phyloP scores from a whole-genome alignment of 2,113 vertebrate genomes.

The Cyanocitta stelleri region DNA sequence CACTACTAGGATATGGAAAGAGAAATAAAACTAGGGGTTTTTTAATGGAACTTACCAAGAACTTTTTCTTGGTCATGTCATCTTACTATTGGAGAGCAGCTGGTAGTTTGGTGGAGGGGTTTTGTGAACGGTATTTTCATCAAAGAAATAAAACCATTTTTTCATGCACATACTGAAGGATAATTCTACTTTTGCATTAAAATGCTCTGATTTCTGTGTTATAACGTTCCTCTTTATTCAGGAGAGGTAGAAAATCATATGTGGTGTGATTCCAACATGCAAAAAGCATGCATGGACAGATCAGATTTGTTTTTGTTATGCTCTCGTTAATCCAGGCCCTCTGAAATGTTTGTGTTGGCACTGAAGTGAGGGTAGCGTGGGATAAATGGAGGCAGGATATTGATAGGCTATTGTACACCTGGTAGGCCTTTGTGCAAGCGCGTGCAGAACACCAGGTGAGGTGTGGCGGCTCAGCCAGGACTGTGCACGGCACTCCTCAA shows the following conservation, averaged over 20 bases:
- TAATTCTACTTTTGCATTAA: background rate
- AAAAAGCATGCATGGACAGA: background rate
- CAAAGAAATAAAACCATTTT: background rate
- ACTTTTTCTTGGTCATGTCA: background rate
- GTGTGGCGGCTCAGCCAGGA: background rate
- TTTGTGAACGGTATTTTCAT: background rate
- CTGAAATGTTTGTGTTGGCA: background rate
- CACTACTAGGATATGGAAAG: background rate
- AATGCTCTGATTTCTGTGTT: background rate
- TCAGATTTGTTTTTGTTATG: background rate
- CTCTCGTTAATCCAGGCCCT: background rate
- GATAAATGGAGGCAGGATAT: background rate
- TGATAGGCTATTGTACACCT: background rate
- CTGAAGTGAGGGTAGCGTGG: background rate
- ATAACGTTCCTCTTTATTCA: background rate
- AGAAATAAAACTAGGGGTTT: background rate
- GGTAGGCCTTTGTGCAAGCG: background rate
- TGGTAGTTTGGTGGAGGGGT: background rate
- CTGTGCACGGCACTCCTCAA: rapidly evolving
- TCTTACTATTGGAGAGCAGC: background rate
- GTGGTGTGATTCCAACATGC: background rate
- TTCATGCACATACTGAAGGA: background rate
- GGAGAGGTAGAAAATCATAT: background rate
- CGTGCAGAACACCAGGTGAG: rapidly evolving
- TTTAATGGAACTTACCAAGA: background rate